Conservation (phyloP, 2,797 vertebrate species). For the Cirrhinus molitorella region DNA sequence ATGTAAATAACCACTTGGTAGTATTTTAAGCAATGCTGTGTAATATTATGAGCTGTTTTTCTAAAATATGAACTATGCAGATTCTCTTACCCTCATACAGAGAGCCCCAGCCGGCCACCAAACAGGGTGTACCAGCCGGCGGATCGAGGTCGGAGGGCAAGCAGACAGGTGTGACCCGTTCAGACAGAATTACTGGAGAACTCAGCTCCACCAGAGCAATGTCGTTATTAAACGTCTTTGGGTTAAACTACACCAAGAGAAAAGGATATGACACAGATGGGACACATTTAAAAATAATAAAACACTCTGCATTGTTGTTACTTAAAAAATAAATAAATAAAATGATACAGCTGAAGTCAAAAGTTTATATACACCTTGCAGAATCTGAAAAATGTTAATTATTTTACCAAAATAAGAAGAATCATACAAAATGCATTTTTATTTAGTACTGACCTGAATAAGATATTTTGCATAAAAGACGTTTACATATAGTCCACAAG, state of each 20-base stretch:
- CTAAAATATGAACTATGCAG: not conserved
- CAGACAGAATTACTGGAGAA: constrained; percentile 75
- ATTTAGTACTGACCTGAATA: too few species aligned
- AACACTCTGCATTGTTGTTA: not conserved
- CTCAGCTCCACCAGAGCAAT: constrained; percentile 91
- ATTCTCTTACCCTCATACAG: constrained; percentile 87
- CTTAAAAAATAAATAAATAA: not conserved
- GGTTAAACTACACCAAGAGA: constrained; percentile 84
- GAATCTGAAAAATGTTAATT: too few species aligned
- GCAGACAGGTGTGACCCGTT: constrained; percentile 85
- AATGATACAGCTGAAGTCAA: too few species aligned
- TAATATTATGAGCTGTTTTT: not conserved
- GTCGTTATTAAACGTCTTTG: constrained; percentile 91
- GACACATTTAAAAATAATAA: not conserved
- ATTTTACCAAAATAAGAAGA: too few species aligned
- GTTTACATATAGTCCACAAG: too few species aligned
- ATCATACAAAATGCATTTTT: too few species aligned
- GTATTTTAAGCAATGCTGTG: not conserved
- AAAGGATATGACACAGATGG: not conserved
- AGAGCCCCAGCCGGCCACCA: constrained; percentile 95
- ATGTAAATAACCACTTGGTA: not conserved
- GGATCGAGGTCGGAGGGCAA: constrained; percentile 86
- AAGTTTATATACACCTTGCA: too few species aligned
- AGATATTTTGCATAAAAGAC: too few species aligned
- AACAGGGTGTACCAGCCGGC: constrained; percentile 83